Evolutionary conservation across 2,888 invertebrate genomes (phyloP), one percentile per base, ranked within the genome.

Genomic region (Spicauda simplicius): DNA sequence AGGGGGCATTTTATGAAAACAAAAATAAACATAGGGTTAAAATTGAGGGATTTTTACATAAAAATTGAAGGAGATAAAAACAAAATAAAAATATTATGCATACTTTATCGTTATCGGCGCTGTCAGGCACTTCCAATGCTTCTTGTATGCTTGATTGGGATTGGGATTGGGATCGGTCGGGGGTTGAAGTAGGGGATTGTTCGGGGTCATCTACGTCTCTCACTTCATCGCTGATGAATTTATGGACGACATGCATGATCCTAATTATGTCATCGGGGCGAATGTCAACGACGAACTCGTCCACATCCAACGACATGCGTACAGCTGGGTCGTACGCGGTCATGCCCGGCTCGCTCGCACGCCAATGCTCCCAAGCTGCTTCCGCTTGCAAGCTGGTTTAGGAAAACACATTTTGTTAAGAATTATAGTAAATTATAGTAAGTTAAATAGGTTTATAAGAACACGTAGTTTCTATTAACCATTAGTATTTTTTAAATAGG

Each of bases 341-440:
- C 18, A 50, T 59, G 0, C 66, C 6, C 0, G 81, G 83, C 0
- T 81, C 80, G 56, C 89, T 90, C 0, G 76, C 75, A 12, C 84
- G 81, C 90, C 91, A 91, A 7, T 84, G 76, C 59, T 91, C 90
- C 91, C 91, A 92, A 0, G 69, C 72, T 2, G 85, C 87, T 50
- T 86, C 82, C 14, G 83, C 7, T 25, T 58, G 58, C 0, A 64
- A 1, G 0, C 64, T 64, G 50, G 4, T 61, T 6, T 5, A n/a
- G n/a, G 45, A 45, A 12, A 45, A 45, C 1, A 45, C n/a, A 5
- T n/a, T n/a, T 45, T 45, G n/a, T 45, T n/a, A 5, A 0, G 45
- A 45, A 5, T 11, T 14, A 45, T 7, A 1, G 8, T 10, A n/a
- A n/a, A n/a, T n/a, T n/a, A n/a, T n/a, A n/a, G n/a, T n/a, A n/a